These are phyloP conservation scores for Parnassius mnemosyne DNA, from an alignment of 2,888 invertebrate species.

Conservation along the genomic window DNA sequence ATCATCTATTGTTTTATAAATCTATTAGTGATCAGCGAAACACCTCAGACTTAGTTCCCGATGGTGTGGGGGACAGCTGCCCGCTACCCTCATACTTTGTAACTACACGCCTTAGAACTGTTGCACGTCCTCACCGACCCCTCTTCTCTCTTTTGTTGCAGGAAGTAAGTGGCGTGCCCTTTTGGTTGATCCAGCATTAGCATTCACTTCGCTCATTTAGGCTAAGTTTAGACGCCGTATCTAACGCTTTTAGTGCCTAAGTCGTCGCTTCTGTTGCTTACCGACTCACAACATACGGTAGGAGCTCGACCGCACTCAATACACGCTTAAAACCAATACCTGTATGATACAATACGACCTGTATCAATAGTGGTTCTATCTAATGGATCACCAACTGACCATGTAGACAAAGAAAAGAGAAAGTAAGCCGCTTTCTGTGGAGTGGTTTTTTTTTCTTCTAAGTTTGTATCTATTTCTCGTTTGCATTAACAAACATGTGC, in stretches of 20 bases:
- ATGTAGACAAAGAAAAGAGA: background rate
- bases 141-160: constrained; percentile 78
- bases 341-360: constrained; percentile 46
- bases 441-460: constrained; percentile 15
- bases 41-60: constrained; percentile 13
- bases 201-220: constrained; percentile 69
- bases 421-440: background rate
- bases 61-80: background rate
- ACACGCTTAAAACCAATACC: constrained; percentile 51
- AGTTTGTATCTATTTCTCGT: constrained; percentile 30
- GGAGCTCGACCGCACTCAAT: constrained; percentile 47
- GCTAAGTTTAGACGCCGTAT: constrained; percentile 62
- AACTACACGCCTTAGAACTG: constrained; percentile 50
- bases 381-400: background rate
- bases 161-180: constrained; percentile 81
- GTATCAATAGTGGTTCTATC: constrained; percentile 21
- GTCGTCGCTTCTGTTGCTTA: constrained; percentile 66
- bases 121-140: constrained; percentile 73
- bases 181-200: constrained; percentile 75
- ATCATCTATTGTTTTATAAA: constrained; percentile 43
- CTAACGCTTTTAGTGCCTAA: constrained; percentile 71
- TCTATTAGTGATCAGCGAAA: constrained; percentile 22
- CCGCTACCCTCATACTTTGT: constrained; percentile 7
- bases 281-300: constrained; percentile 53
- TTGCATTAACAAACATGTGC: constrained; percentile 33